Evolutionary conservation across 2,888 invertebrate genomes (phyloP).

Genomic region (Torymus aiolomorphi): DNA sequence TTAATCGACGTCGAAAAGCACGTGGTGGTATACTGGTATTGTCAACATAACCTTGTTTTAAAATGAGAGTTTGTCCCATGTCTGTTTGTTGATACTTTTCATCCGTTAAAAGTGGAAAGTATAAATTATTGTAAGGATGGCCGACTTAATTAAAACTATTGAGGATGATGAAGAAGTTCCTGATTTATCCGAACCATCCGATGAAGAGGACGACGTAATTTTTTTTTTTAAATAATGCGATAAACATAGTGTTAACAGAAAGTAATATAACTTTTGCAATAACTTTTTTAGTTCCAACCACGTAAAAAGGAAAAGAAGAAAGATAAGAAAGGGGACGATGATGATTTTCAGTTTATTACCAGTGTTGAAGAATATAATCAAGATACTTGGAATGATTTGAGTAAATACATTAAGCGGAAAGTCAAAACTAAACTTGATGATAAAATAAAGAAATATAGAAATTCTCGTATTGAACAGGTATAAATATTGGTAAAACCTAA

Average conservation of each 20-base stretch:
- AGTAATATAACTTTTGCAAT: background rate
- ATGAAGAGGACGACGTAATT: slow-evolving; percentile 86
- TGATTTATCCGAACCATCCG: slow-evolving; percentile 87
- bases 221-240: slow-evolving; percentile 10
- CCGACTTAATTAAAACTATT: slow-evolving; percentile 88
- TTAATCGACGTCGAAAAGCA: no score
- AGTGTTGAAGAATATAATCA: slow-evolving; percentile 87
- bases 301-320: slow-evolving; percentile 86
- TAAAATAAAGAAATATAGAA: slow-evolving; percentile 82
- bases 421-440: slow-evolving; percentile 89
- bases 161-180: slow-evolving; percentile 89
- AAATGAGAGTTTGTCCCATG: slow-evolving; percentile 6
- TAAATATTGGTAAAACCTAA: no score
- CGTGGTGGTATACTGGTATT: slow-evolving; percentile 7
- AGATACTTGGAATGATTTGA: slow-evolving; percentile 88
- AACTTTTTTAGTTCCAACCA: slow-evolving; percentile 84
- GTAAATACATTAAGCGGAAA: slow-evolving; percentile 88
- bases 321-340: slow-evolving; percentile 85
- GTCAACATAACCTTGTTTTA: slow-evolving; percentile 41
- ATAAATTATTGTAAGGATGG: slow-evolving; percentile 23
- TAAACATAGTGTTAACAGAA: background rate
- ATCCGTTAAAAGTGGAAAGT: no score
- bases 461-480: slow-evolving; percentile 73
- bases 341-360: slow-evolving; percentile 88
- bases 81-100: slow-evolving; percentile 6